These are phyloP conservation scores for Ligdia adustata DNA, from an alignment of 2,888 invertebrate genomes.

Conservation along the genomic window DNA sequence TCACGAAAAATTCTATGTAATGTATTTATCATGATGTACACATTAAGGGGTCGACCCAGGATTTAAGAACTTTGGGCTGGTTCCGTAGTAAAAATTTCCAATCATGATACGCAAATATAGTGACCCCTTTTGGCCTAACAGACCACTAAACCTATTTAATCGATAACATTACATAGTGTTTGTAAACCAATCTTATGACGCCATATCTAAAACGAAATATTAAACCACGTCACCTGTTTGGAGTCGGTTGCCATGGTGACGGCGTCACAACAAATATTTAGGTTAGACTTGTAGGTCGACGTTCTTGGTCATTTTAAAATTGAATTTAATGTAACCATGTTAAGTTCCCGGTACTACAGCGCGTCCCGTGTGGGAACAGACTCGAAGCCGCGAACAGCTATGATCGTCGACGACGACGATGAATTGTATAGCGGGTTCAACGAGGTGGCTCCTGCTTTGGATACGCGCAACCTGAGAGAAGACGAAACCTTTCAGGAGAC, in stretches of 20 bases:
- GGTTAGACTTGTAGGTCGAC: constrained; percentile 6
- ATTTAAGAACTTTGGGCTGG: too few relatives aligned
- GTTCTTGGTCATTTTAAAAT: background rate
- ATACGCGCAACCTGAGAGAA: constrained; percentile 87
- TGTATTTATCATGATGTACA: too few relatives aligned
- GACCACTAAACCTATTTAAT: too few relatives aligned
- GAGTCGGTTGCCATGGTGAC: constrained; percentile 60
- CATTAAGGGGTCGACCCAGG: too few relatives aligned
- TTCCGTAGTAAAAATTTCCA: too few relatives aligned
- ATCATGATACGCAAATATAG: too few relatives aligned
- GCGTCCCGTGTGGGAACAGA: constrained; percentile 68
- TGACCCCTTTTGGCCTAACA: too few relatives aligned
- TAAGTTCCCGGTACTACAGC: constrained; percentile 72
- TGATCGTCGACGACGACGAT: constrained; percentile 82
- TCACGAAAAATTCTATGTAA: too few relatives aligned
- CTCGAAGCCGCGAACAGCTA: constrained; percentile 67
- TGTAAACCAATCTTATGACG: too few relatives aligned
- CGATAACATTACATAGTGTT: too few relatives aligned
- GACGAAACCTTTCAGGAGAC: constrained; percentile 91
- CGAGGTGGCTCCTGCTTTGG: constrained; percentile 86
- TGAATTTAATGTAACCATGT: constrained; percentile 47
- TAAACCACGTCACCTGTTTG: constrained; percentile 3
- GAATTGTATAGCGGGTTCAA: constrained; percentile 88
- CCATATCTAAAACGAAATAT: too few relatives aligned
- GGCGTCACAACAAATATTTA: constrained; percentile 73